phyloP scores from a whole-genome alignment of 2,797 vertebrate genomes.

The Anas acuta region DNA sequence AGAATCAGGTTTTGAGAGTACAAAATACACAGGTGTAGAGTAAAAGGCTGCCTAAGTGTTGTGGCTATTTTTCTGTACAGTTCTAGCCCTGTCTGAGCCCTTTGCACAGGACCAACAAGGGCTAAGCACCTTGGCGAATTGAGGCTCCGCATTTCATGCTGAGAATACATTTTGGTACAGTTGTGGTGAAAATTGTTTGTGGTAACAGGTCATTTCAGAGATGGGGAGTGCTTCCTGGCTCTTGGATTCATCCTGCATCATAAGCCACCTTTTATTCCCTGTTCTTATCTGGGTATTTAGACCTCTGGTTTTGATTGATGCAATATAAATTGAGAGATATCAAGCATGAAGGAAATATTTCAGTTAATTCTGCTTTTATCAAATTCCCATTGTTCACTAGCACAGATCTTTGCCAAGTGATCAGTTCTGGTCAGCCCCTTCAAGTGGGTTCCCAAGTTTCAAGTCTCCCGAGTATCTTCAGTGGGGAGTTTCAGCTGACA shows the following conservation, averaged over 20 bases:
- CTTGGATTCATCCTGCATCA: neutral
- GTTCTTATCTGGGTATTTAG: neutral
- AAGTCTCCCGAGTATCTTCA: neutral
- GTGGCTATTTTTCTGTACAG: neutral
- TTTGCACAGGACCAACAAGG: neutral
- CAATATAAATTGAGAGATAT: neutral
- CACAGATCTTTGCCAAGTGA: neutral
- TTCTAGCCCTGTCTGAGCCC: neutral
- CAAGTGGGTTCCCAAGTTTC: neutral
- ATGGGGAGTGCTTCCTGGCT: neutral
- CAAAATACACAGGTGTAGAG: neutral
- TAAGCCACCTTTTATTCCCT: neutral
- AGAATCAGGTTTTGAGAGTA: neutral
- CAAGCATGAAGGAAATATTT: neutral
- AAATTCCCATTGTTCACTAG: neutral
- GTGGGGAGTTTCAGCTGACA: conserved; percentile 32
- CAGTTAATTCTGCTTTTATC: neutral
- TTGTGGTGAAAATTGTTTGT: neutral
- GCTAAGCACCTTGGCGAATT: neutral
- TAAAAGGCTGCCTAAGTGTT: neutral
- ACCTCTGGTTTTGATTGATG: neutral
- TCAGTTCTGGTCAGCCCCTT: neutral
- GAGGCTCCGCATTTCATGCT: neutral
- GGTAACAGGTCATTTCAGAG: neutral
- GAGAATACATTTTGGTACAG: neutral